Percentiles rank a stretch among this genome's conserved stretches.
Conservation (phyloP, 1,140 invertebrate genomes). For the Aplysia californica region DNA sequence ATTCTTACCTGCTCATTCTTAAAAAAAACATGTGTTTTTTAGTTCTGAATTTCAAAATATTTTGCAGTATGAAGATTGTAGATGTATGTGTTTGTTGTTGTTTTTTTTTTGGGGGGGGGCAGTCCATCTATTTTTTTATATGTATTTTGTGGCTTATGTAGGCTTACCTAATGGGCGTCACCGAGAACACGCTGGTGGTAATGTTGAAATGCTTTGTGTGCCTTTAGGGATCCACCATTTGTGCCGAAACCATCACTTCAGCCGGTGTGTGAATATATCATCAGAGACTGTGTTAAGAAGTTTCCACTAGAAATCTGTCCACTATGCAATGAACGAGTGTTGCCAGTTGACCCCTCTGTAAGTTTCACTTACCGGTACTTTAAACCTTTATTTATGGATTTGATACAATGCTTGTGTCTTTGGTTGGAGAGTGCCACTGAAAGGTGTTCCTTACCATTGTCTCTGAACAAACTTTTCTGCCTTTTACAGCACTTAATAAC, state of each 20-base stretch:
- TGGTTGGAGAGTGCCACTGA: background rate
- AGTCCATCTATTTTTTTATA: too few species aligned
- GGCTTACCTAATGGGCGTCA: background rate
- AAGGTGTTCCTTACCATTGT: background rate
- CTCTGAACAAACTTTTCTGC: background rate
- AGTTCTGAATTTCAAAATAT: too few species aligned
- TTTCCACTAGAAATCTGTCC: constrained; percentile 76
- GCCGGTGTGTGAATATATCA: constrained; percentile 74
- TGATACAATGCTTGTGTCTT: background rate
- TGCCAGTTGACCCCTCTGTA: constrained; percentile 74
- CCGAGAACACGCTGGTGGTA: background rate
- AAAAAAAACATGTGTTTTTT: too few species aligned
- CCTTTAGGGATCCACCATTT: constrained; percentile 72
- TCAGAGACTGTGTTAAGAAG: constrained; percentile 72
- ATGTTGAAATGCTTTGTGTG: background rate
- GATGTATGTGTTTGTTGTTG: too few species aligned
- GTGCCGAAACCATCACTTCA: constrained; percentile 74
- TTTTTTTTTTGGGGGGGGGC: too few species aligned
- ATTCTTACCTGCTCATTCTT: too few species aligned
- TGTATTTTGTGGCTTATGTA: too few species aligned
- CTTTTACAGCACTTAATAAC: background rate
- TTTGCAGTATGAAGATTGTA: too few species aligned
- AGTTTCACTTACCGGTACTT: constrained; percentile 6
- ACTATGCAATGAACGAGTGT: constrained; percentile 73
- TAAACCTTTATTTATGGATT: too few species aligned